Evolutionary conservation across 2,888 invertebrate genomes (phyloP).

Genomic region (Lottia scabra): DNA sequence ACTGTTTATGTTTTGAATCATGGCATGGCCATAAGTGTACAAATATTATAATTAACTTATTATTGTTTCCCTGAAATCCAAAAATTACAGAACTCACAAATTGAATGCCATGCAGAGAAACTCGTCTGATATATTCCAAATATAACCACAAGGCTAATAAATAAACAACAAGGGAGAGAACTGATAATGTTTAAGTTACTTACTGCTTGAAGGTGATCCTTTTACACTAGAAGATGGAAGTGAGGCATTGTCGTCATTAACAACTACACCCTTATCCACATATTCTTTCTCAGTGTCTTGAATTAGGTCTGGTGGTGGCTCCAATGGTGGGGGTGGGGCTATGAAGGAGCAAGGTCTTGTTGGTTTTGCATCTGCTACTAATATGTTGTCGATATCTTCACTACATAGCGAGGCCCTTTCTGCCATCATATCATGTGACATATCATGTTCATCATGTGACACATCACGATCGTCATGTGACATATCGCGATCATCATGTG

Average conservation of each 20-base stretch:
- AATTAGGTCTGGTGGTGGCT: constrained; percentile 44
- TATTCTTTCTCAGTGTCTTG: constrained; percentile 23
- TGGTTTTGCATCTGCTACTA: constrained; percentile 12
- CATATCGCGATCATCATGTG: constrained; percentile 37
- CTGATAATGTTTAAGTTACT: constrained; percentile 20
- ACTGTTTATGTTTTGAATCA: too few species aligned
- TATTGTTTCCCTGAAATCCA: too few species aligned
- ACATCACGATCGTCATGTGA: constrained; percentile 27
- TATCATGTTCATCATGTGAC: constrained; percentile 16
- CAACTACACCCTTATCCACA: constrained; percentile 45
- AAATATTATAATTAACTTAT: too few species aligned
- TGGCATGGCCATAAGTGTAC: too few species aligned
- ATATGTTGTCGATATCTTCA: constrained; percentile 46
- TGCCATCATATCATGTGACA: constrained; percentile 42
- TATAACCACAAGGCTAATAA: too few species aligned
- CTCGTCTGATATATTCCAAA: too few species aligned
- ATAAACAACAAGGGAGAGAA: too few species aligned
- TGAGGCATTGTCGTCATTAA: constrained; percentile 47
- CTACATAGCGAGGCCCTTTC: constrained; percentile 50
- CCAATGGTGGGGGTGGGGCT: constrained; percentile 66
- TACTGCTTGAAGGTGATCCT: constrained; percentile 48
- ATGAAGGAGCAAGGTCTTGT: constrained; percentile 50
- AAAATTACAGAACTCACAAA: too few species aligned
- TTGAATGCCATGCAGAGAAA: too few species aligned
- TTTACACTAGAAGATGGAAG: constrained; percentile 40